phyloP scores from a whole-genome alignment of 2,797 vertebrate species.

The Zalophus californianus region DNA sequence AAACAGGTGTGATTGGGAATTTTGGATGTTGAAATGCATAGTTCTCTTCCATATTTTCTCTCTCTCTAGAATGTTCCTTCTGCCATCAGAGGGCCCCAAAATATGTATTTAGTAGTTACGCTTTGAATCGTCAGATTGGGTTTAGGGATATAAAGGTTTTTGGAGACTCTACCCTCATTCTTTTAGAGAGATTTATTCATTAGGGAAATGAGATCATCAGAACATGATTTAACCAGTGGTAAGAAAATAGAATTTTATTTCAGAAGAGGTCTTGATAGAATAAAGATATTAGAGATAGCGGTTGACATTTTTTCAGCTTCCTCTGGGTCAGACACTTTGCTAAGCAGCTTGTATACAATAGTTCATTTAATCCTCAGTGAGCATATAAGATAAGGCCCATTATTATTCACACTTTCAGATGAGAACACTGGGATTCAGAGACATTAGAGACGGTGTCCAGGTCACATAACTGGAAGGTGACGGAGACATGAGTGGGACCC shows the following conservation, averaged over 20 bases:
- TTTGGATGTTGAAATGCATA: background rate
- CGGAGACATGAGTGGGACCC: background rate
- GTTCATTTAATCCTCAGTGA: background rate
- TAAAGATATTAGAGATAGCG: constrained; percentile 29
- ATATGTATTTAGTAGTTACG: background rate
- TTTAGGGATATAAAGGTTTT: background rate
- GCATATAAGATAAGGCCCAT: background rate
- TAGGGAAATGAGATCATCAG: constrained; percentile 16
- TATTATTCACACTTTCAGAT: background rate
- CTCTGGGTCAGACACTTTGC: background rate
- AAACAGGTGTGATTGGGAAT: background rate
- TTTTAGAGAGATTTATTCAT: background rate
- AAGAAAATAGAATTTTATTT: constrained; percentile 38
- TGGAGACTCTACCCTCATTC: background rate
- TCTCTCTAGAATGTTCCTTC: background rate
- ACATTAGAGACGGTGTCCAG: background rate
- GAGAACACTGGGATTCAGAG: background rate
- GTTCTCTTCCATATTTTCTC: background rate
- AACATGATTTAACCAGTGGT: constrained; percentile 1
- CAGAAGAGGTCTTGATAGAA: background rate
- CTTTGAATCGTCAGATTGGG: background rate
- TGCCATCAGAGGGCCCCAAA: background rate
- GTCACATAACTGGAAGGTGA: background rate
- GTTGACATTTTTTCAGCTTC: background rate
- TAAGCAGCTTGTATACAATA: background rate